Percentiles rank a stretch among this genome's conserved stretches.
Conservation (phyloP, 2,113 vertebrate genomes). For the Cinclus mexicanus region DNA sequence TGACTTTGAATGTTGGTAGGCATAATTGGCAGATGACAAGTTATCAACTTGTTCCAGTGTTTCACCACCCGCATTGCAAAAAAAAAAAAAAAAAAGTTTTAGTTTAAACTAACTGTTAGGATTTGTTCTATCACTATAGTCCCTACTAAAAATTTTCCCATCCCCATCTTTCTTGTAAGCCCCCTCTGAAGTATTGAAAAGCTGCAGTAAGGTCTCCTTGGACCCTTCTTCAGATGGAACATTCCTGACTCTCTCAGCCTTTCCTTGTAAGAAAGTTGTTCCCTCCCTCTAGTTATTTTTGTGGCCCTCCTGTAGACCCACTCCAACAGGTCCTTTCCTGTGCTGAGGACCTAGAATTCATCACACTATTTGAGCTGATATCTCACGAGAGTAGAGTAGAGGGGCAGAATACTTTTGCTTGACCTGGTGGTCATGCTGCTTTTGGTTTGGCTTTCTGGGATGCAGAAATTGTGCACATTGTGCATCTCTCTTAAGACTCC, state of each 20-base stretch:
- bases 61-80: not conserved
- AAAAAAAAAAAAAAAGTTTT: not conserved
- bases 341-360: not conserved
- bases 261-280: not conserved
- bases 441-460: not conserved
- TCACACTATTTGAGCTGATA: not conserved
- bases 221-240: not conserved
- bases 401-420: not conserved
- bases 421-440: accelerated
- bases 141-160: not conserved
- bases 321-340: not conserved
- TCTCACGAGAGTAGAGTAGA: not conserved
- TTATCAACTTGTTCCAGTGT: not conserved
- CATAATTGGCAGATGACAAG: not conserved
- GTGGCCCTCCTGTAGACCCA: not conserved
- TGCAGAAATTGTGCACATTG: not conserved
- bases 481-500: not conserved
- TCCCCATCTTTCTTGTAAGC: not conserved
- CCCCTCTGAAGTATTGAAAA: not conserved
- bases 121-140: not conserved
- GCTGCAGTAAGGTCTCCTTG: not conserved
- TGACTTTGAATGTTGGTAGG: not conserved
- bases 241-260: not conserved
- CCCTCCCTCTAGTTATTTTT: not conserved
- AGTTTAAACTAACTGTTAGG: not conserved